Conservation (phyloP, 1,140 invertebrate species). For the Ridgeia piscesae region DNA sequence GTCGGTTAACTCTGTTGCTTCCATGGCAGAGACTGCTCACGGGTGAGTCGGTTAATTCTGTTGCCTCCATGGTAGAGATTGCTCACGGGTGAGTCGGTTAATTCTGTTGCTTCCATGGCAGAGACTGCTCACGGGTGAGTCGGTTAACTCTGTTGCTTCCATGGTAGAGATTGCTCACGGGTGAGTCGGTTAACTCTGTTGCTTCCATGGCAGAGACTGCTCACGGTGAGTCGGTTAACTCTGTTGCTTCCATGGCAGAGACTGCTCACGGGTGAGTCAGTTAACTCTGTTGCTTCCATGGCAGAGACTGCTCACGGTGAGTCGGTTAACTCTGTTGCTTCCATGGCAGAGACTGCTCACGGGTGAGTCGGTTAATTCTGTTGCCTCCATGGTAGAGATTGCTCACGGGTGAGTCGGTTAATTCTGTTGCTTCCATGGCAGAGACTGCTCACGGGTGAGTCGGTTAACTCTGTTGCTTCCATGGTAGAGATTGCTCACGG, state of each 20-base stretch:
- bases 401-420: slow-evolving; percentile 61
- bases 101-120: slow-evolving; percentile 14
- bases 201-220: slow-evolving; percentile 84
- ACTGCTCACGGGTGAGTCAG: no score
- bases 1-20: no score
- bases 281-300: slow-evolving; percentile 12
- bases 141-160: no score
- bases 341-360: no score
- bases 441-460: no score
- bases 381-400: slow-evolving; percentile 82
- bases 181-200: slow-evolving; percentile 58
- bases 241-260: no score
- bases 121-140: slow-evolving; percentile 59
- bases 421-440: not conserved
- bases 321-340: no score
- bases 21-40: slow-evolving; percentile 83
- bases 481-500: slow-evolving; percentile 58
- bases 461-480: no score
- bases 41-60: not conserved
- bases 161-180: no score
- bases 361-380: slow-evolving; percentile 45
- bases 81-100: no score
- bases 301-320: slow-evolving; percentile 58
- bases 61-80: no score
- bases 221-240: slow-evolving; percentile 50